Percentiles rank a stretch among this genome's conserved stretches.
Evolutionary conservation across 2,113 vertebrate species (phyloP).

Genomic region (Siphamia tubifer): DNA sequence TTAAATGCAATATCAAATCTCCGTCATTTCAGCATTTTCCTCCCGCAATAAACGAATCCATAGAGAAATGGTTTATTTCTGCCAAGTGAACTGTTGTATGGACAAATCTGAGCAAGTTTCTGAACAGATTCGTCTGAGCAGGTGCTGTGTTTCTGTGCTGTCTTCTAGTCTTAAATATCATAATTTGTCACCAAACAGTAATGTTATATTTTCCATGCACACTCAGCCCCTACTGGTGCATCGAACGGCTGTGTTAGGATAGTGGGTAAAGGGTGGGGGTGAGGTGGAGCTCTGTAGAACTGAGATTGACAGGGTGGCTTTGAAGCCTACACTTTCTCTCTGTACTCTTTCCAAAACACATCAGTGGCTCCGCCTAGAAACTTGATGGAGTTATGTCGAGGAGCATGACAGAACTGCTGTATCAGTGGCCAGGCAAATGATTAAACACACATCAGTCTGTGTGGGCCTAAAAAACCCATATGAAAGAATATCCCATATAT

Average conservation of each 20-base stretch:
- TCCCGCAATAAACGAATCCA: conserved; percentile 19
- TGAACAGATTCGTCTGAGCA: conserved; percentile 20
- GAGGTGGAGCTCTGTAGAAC: conserved; percentile 47
- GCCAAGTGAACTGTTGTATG: conserved; percentile 41
- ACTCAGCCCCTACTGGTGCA: conserved; percentile 39
- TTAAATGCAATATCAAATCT: conserved; percentile 68
- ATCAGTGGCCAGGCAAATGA: conserved; percentile 47
- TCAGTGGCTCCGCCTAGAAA: conserved; percentile 43
- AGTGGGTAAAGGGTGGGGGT: conserved; percentile 20
- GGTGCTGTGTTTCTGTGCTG: conserved; percentile 39
- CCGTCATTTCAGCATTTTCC: conserved; percentile 53
- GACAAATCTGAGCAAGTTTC: conserved; percentile 23
- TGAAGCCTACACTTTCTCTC: conserved; percentile 67
- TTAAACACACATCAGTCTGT: conserved; percentile 52
- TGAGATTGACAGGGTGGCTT: conserved; percentile 67
- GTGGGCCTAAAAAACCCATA: conserved; percentile 15
- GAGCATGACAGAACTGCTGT: conserved; percentile 45
- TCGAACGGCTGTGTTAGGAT: conserved; percentile 28
- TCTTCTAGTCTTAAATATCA: conserved; percentile 39
- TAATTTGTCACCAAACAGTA: conserved; percentile 62
- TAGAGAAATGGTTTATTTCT: conserved; percentile 26
- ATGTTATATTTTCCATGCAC: conserved; percentile 60
- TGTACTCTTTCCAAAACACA: conserved; percentile 76
- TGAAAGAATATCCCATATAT: conserved; percentile 34
- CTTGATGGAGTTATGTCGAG: conserved; percentile 51